Evolutionary conservation across 1,140 invertebrate species (phyloP).

Genomic region (Aphelenchoides fujianensis): DNA sequence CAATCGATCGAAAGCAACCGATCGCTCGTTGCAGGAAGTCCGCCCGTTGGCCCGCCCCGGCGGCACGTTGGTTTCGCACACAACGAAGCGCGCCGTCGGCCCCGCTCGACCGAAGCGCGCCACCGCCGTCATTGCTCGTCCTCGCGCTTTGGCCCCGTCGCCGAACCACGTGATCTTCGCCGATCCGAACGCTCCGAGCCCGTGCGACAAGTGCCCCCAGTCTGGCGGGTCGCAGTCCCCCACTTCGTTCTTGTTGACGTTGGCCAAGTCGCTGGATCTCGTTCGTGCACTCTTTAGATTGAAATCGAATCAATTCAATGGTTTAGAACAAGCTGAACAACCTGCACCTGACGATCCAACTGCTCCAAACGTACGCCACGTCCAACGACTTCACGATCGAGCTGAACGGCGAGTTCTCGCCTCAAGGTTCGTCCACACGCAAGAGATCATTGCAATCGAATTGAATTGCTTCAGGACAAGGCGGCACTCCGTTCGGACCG

Average conservation of each 20-base stretch:
- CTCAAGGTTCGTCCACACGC: too few relatives aligned
- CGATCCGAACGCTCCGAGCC: slow-evolving; percentile 24
- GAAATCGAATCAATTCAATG: too few relatives aligned
- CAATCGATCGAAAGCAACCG: neutral
- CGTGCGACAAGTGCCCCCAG: slow-evolving; percentile 38
- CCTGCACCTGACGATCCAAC: slow-evolving; percentile 54
- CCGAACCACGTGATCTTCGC: slow-evolving; percentile 22
- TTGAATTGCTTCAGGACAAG: too few relatives aligned
- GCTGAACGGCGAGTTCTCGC: slow-evolving; percentile 57
- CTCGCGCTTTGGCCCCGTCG: slow-evolving; percentile 18
- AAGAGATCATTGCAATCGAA: too few relatives aligned
- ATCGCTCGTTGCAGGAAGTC: neutral
- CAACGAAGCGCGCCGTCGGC: neutral
- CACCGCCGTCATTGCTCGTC: neutral
- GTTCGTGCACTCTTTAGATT: too few relatives aligned
- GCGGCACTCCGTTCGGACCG: slow-evolving; percentile 59
- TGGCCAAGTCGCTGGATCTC: slow-evolving; percentile 45
- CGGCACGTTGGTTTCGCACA: slow-evolving; percentile 5
- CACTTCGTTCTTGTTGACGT: slow-evolving; percentile 20
- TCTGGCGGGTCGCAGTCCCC: slow-evolving; percentile 20
- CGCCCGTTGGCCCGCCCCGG: slow-evolving; percentile 15
- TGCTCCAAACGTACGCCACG: slow-evolving; percentile 59
- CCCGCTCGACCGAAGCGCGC: slow-evolving; percentile 16
- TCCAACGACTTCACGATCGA: slow-evolving; percentile 58
- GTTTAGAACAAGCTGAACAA: slow-evolving; percentile 58